phyloP scores from a whole-genome alignment of 2,888 invertebrate genomes.

The Calameuta pallipes region DNA sequence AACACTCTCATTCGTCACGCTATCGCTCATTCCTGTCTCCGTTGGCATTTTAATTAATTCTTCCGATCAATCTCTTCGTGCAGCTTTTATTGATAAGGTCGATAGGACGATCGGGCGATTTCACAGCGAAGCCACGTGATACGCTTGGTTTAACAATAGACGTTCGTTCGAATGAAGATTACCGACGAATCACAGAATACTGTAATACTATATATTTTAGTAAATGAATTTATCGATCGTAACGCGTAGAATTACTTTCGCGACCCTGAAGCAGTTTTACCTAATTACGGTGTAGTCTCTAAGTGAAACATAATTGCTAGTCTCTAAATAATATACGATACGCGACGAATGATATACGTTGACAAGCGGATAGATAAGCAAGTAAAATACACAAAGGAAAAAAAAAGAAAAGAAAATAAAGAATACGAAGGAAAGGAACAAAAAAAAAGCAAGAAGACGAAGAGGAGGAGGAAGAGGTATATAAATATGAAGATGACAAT shows the following conservation, averaged over 20 bases:
- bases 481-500: too few relatives aligned
- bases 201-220: slow-evolving; percentile 51
- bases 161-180: not conserved
- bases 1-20: too few relatives aligned
- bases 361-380: slow-evolving; percentile 15
- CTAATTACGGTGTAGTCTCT: slow-evolving; percentile 43
- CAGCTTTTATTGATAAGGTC: too few relatives aligned
- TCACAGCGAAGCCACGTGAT: not conserved
- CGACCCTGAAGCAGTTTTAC: slow-evolving; percentile 37
- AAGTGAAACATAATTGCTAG: slow-evolving; percentile 56
- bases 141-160: not conserved
- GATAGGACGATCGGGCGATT: too few relatives aligned
- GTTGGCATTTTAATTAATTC: too few relatives aligned
- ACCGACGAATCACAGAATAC: slow-evolving; percentile 38
- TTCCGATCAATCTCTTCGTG: too few relatives aligned
- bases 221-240: slow-evolving; percentile 48
- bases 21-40: too few relatives aligned
- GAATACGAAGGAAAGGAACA: too few relatives aligned
- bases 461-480: too few relatives aligned
- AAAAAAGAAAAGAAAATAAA: not conserved
- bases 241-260: slow-evolving; percentile 21
- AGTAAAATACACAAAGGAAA: not conserved
- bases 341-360: not conserved
- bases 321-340: slow-evolving; percentile 43
- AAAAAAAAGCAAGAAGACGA: too few relatives aligned